Base-by-base conservation (phyloP, 2,888 invertebrate genomes). In the Biston betularia region DNA sequence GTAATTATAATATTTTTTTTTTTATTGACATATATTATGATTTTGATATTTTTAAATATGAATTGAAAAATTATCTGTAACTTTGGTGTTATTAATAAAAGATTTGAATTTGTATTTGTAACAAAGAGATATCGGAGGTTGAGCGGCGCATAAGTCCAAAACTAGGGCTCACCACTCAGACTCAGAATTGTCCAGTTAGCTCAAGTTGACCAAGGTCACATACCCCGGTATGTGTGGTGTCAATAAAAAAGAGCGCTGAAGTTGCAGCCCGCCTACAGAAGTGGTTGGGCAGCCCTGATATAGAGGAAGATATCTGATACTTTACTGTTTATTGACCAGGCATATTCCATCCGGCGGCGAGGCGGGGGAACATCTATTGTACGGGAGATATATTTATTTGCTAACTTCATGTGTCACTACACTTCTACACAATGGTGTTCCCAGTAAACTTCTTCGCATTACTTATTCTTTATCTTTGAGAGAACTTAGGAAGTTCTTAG, bases 241-340 rank as follows among this genome's bases (percentile, higher is more conserved):
- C 24, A 24, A 24, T 24, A 2, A 24, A 24, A 24, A 24, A 24
- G n/a, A n/a, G 3, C 3, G 24, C 6, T 49, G 34, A 12, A 49
- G 12, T 33, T 33, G 49, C 49, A 34, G 34, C 33, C 34, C 8
- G 6, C 12, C 34, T 49, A 10, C 49, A 6, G 1, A 5, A 6
- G 1, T 2, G 33, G 7, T 33, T 49, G 49, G 33, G 49, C 34
- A 49, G 49, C 11, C 11, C 63, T 59, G 63, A 50, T 55, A 45
- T 45, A 44, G 52, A 55, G 12, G 52, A 55, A 12, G 12, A 8
- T 24, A 50, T 56, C 54, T n/a, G 10, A 60, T 49, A 60, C 53
- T 56, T 55, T 44, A 53, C 52, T 62, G 53, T 58, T 49, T 63
- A 62, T 62, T 58, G 62, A 54, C 53, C 15, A 50, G 34, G 34